Evolutionary conservation across 2,113 vertebrate genomes (phyloP).

Genomic region (Dasyurus viverrinus): DNA sequence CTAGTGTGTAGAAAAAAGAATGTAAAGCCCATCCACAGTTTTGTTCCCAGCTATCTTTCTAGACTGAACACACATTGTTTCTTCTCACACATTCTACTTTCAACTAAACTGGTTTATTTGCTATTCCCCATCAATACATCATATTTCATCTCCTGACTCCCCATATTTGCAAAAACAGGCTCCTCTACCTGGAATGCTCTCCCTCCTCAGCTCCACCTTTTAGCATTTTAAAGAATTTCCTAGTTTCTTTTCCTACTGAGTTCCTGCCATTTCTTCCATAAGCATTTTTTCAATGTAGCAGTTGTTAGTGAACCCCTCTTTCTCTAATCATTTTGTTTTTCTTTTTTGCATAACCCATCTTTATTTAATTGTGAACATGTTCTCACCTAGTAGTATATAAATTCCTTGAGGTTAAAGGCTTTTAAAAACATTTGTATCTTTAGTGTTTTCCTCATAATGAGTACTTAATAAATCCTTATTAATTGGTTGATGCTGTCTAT

Average conservation of each 20-base stretch:
- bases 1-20: no score
- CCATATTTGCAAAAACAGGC: neutral
- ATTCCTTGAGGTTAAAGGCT: neutral
- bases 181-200: neutral
- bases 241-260: neutral
- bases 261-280: neutral
- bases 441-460: neutral
- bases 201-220: neutral
- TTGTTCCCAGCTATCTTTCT: neutral
- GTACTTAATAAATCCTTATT: neutral
- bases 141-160: neutral
- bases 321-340: neutral
- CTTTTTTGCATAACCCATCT: neutral
- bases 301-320: neutral
- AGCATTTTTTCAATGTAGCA: neutral
- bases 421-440: neutral
- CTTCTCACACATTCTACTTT: neutral
- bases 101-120: neutral
- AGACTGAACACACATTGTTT: neutral
- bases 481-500: neutral
- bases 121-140: neutral
- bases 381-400: neutral
- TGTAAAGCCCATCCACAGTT: neutral
- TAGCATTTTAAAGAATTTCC: neutral
- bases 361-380: neutral